Conservation (phyloP, 2,888 invertebrate genomes). For the Tyria jacobaeae region DNA sequence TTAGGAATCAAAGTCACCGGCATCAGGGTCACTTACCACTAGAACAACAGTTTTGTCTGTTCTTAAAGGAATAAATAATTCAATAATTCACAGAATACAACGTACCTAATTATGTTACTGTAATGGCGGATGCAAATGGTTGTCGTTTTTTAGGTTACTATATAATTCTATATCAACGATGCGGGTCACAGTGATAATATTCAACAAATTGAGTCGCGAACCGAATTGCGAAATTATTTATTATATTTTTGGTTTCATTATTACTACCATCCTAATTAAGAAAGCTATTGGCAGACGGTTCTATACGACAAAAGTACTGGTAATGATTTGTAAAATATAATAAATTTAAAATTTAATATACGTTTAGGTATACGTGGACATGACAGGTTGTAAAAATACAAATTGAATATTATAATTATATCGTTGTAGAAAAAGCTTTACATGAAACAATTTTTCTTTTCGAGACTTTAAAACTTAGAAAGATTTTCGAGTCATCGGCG, state of each 20-base stretch:
- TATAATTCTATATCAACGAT: constrained; percentile 32
- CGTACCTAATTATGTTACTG: constrained; percentile 20
- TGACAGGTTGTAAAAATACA: background rate
- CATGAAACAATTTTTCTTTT: no score
- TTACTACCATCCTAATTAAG: constrained; percentile 8
- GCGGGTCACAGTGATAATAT: constrained; percentile 39
- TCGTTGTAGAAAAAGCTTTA: no score
- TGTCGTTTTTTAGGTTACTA: constrained; percentile 43
- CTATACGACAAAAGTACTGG: background rate
- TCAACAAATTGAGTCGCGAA: constrained; percentile 22
- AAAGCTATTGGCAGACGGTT: constrained; percentile 6
- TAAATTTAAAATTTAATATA: background rate
- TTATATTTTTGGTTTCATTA: constrained; percentile 6
- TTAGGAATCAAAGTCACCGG: background rate
- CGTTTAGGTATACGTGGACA: background rate
- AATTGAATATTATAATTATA: no score
- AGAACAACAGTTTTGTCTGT: no score
- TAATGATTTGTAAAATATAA: constrained; percentile 1
- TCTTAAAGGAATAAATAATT: background rate
- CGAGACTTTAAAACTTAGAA: no score
- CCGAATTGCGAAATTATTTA: background rate
- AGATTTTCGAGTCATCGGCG: no score
- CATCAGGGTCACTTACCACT: no score
- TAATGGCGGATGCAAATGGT: constrained; percentile 44
- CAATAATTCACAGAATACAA: background rate